These are phyloP conservation scores for Addax nasomaculatus DNA, from an alignment of 2,113 vertebrate genomes.

Conservation along the genomic window DNA sequence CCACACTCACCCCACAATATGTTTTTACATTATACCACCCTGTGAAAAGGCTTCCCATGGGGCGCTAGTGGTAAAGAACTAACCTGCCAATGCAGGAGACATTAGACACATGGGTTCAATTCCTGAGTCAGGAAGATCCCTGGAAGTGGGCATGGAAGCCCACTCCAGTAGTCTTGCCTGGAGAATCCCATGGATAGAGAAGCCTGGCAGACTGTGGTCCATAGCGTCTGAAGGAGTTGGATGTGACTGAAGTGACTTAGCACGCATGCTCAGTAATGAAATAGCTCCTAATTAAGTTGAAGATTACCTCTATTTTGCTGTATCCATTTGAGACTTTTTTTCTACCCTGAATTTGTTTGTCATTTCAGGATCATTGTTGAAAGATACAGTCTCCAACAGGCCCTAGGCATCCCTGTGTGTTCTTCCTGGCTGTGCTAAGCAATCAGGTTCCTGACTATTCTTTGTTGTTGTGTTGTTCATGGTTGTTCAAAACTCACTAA, in stretches of 20 bases:
- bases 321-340: background rate
- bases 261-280: background rate
- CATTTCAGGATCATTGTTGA: background rate
- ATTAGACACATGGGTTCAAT: background rate
- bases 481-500: background rate
- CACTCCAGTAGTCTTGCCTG: background rate
- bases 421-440: background rate
- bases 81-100: background rate
- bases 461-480: background rate
- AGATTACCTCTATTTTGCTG: background rate
- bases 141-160: background rate
- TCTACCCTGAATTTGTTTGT: background rate
- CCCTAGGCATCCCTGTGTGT: background rate
- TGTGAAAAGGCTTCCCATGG: background rate
- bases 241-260: rapidly evolving
- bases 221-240: background rate
- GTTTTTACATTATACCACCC: background rate
- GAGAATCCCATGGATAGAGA: background rate
- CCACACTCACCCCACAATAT: background rate
- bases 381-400: background rate
- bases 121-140: background rate
- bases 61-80: background rate
- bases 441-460: background rate
- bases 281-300: background rate
- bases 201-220: background rate